phyloP scores from a whole-genome alignment of 1,140 invertebrate species.

The Proales similis region DNA sequence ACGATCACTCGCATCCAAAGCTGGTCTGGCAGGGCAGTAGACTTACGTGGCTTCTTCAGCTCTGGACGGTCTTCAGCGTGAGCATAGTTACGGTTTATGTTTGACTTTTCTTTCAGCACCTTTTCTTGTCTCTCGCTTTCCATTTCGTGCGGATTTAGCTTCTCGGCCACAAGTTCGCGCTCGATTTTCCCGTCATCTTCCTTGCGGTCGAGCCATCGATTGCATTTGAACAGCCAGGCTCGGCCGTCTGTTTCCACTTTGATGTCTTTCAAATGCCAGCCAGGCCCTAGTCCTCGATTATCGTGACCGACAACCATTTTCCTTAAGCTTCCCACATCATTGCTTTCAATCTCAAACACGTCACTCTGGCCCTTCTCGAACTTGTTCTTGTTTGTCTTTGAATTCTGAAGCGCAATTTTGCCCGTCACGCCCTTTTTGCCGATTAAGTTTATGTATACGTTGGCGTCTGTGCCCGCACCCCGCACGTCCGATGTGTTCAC shows the following conservation, averaged over 20 bases:
- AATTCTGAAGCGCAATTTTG: constrained; percentile 43
- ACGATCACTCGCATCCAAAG: neutral
- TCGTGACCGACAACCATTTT: constrained; percentile 50
- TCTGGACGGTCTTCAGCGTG: neutral
- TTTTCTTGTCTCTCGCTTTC: constrained; percentile 46
- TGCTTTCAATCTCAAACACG: constrained; percentile 48
- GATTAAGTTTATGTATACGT: constrained; percentile 49
- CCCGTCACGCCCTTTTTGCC: constrained; percentile 48
- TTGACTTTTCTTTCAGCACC: constrained; percentile 44
- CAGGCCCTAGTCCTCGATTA: constrained; percentile 46
- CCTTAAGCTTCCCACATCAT: constrained; percentile 47
- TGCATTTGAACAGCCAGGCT: constrained; percentile 45
- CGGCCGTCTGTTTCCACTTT: constrained; percentile 43
- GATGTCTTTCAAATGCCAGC: constrained; percentile 50
- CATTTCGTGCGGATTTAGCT: constrained; percentile 50
- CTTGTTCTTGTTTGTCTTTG: constrained; percentile 45
- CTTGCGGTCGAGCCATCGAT: constrained; percentile 49
- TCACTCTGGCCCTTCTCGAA: constrained; percentile 49
- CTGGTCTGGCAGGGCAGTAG: no score
- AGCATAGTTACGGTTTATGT: neutral
- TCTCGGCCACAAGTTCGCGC: constrained; percentile 46
- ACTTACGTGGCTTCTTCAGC: no score
- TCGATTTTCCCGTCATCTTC: constrained; percentile 51
- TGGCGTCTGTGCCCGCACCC: constrained; percentile 50
- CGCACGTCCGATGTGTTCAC: constrained; percentile 50